These are phyloP conservation scores for Drosophila kurseongensis DNA, from an alignment of 1,140 invertebrate species.

Conservation along the genomic window DNA sequence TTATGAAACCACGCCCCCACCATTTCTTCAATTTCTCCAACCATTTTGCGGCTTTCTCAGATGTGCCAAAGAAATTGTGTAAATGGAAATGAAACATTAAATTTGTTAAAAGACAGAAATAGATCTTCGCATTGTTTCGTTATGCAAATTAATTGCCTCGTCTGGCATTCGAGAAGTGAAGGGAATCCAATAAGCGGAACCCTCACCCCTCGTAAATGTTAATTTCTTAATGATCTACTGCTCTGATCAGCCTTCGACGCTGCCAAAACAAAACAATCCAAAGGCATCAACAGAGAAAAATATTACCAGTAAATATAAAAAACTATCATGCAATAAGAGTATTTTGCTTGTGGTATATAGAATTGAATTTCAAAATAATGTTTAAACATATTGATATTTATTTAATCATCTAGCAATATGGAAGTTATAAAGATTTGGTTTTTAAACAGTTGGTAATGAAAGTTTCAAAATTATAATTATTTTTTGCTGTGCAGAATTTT, in stretches of 20 bases:
- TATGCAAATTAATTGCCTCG: constrained; percentile 78
- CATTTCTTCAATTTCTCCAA: not conserved
- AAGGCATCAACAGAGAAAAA: constrained; percentile 8
- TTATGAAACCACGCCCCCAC: constrained; percentile 47
- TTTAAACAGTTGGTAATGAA: too few species aligned
- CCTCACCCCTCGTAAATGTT: constrained; percentile 56
- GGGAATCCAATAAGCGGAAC: constrained; percentile 64
- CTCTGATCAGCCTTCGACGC: constrained; percentile 44
- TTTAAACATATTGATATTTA: too few species aligned
- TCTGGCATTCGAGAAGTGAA: constrained; percentile 54
- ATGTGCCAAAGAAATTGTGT: constrained; percentile 33
- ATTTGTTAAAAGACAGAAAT: constrained; percentile 28
- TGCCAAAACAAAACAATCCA: constrained; percentile 33
- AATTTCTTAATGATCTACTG: constrained; percentile 71
- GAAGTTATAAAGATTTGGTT: too few species aligned
- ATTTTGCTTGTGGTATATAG: too few species aligned
- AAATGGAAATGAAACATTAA: constrained; percentile 38
- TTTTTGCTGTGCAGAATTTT: too few species aligned
- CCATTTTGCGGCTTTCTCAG: constrained; percentile 53
- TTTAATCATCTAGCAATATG: too few species aligned
- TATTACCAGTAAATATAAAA: not conserved
- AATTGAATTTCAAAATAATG: too few species aligned
- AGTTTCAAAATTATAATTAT: too few species aligned
- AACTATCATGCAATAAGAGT: too few species aligned
- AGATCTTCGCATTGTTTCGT: constrained; percentile 63